phyloP scores from a whole-genome alignment of 2,113 vertebrate species.

The Oceanodroma tethys region DNA sequence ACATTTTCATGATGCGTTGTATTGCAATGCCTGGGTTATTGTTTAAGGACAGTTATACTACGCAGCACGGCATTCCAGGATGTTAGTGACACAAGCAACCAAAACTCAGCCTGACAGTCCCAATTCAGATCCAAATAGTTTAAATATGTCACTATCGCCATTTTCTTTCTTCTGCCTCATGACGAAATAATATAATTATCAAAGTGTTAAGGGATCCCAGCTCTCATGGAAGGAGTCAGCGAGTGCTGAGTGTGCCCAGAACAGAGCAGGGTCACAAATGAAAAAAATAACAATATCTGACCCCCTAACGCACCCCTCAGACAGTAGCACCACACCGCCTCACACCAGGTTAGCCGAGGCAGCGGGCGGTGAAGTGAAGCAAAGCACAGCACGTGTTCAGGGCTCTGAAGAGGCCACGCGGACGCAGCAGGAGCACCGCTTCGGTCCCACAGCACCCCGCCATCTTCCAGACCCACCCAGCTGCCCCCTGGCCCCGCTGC shows the following conservation, averaged over 20 bases:
- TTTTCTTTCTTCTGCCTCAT: not conserved
- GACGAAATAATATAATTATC: not conserved
- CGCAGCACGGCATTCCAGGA: not conserved
- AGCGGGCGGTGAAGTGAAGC: accelerated
- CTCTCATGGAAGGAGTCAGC: not conserved
- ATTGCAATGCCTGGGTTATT: not conserved
- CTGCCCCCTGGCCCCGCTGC: accelerated
- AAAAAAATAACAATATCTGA: not conserved
- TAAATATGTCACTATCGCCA: not conserved
- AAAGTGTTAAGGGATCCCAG: not conserved
- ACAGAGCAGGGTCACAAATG: not conserved
- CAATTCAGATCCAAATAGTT: not conserved
- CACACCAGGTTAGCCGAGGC: accelerated
- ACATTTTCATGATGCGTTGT: not conserved
- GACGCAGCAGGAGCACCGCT: not conserved
- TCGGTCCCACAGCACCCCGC: not conserved
- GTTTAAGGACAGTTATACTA: not conserved
- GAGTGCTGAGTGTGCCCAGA: not conserved
- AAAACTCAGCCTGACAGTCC: not conserved
- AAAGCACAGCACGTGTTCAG: not conserved
- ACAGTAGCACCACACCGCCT: not conserved
- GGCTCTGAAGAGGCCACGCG: not conserved
- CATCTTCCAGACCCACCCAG: not conserved
- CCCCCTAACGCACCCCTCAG: not conserved
- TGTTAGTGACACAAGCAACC: not conserved